Base-by-base conservation (phyloP, 2,797 vertebrate genomes). In the Hafferia zeledoni region DNA sequence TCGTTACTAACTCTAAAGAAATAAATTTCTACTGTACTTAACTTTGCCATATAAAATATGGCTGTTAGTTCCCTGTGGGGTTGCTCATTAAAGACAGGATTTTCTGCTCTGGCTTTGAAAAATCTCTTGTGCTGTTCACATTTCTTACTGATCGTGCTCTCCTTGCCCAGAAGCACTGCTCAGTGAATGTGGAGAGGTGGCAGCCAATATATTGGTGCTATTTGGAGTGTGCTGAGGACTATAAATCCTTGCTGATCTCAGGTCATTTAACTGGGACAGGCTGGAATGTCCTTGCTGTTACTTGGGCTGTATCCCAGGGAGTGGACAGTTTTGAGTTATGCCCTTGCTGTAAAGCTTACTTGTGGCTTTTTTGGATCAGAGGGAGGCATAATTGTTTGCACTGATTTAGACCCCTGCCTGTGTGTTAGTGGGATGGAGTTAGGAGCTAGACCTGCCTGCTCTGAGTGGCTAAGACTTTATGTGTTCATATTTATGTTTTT, bases 1-100 rank as follows among this genome's bases (percentile, higher is more conserved):
- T 96, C 12, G 6, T 89, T 94, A 89, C 56, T 88, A 89, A 82
- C 85, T 90, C 89, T 61, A 64, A 82, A 82, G 70, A 85, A 94
- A 93, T 94, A 94, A 61, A 92, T 95, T 90, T 88, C 61, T 89
- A 35, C 67, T 94, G 70, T 96, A 85, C 55, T 90, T 93, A 95
- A 87, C 67, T 91, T 91, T 80, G 91, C 71, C 33, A 9, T 61
- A 59, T 96, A 83, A 95, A 94, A 94, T 92, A 49, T 10, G 55
- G 31, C 64, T 83, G 15, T 86, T 90, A 37, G 63, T 87, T 94
- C 91, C 68, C 93, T 25, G 64, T 79, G 90, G 94, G 56, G 83
- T 84, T 95, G 77, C 94, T 96, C 85, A n/a, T 92, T 95, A 96
- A 95, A 83, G 53, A 64, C 63, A 68, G 60, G 65, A 89, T 86